Percentiles rank a stretch among this genome's conserved stretches.
Conservation (phyloP, 2,888 invertebrate genomes). For the Cabera pusaria region DNA sequence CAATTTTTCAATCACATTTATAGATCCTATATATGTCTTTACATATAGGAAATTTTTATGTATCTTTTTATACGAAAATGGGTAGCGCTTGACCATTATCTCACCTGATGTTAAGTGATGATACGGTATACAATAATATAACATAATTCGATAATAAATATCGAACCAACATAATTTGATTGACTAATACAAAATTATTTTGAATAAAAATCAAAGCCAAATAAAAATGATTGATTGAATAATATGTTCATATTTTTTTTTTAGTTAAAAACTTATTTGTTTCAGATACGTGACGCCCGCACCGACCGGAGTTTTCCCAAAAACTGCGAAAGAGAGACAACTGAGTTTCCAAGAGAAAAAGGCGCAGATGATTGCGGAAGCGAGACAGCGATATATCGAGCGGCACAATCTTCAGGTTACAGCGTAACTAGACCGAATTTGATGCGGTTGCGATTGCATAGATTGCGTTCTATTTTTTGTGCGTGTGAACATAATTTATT, state of each 20-base stretch:
- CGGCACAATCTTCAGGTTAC: slow-evolving; percentile 85
- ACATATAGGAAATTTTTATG: too few relatives aligned
- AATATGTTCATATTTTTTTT: neutral
- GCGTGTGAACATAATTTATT: slow-evolving; percentile 10
- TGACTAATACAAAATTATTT: too few relatives aligned
- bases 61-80: too few relatives aligned
- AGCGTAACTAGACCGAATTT: slow-evolving; percentile 30
- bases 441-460: neutral
- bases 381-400: slow-evolving; percentile 89
- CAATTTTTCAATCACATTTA: too few relatives aligned
- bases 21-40: too few relatives aligned
- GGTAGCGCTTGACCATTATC: too few relatives aligned
- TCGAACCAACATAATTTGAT: too few relatives aligned
- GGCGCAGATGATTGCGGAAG: slow-evolving; percentile 89
- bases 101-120: too few relatives aligned
- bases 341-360: slow-evolving; percentile 91
- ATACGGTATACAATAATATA: too few relatives aligned
- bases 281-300: slow-evolving; percentile 54
- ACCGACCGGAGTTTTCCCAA: slow-evolving; percentile 75
- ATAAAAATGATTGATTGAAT: too few relatives aligned
- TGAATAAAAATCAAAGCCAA: too few relatives aligned
- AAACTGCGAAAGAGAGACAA: slow-evolving; percentile 85
- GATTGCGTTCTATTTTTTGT: slow-evolving; percentile 7
- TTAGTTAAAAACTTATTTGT: neutral
- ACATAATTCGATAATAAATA: too few relatives aligned